Base-by-base conservation (phyloP, 2,113 vertebrate genomes). In the Corynorhinus townsendii region DNA sequence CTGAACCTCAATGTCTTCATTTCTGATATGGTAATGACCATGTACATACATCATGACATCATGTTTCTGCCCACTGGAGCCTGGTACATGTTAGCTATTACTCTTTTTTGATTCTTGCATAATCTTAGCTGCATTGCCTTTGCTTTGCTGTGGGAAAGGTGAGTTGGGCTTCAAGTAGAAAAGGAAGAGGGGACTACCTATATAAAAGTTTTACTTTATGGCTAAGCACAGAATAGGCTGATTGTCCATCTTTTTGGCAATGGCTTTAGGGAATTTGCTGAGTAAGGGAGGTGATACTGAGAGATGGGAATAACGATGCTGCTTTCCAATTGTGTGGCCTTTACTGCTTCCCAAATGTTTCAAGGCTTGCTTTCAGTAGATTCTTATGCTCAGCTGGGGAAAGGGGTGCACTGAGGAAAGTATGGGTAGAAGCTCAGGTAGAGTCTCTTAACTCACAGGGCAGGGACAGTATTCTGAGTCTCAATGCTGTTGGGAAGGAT, bases 81-180 rank as follows among this genome's bases (percentile, higher is more conserved):
- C 26, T 1, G 11, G 35, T 17, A 43, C 11, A 19, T 33, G 35
- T 1, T 64, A 69, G 52, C 9, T 66, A 11, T 45, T 54, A 68
- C 52, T 86, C 6, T 77, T 72, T 22, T 22, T 90, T 77, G 45
- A 68, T 47, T 89, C 28, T 76, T 90, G 24, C 2, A 28, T 62
- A 88, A 79, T 62, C 33, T 90, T 62, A 90, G 43, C 35, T n/a
- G 4, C 4, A 56, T 82, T 11, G 89, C 43, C 40, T 90, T 84
- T 94, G 68, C 49, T 90, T 59, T 66, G 15, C 11, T 38, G 3
- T 81, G 22, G 40, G 33, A 20, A 97, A 96, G 17, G 14, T 35
- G 43, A 96, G 15, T 9, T 35, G 49, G 35, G 12, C 33, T 77
- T 38, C 8, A 86, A 40, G 12, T 54, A 93, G 26, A 79, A 54